phyloP scores from a whole-genome alignment of 2,797 vertebrate species.

The Enteromius anoplus region DNA sequence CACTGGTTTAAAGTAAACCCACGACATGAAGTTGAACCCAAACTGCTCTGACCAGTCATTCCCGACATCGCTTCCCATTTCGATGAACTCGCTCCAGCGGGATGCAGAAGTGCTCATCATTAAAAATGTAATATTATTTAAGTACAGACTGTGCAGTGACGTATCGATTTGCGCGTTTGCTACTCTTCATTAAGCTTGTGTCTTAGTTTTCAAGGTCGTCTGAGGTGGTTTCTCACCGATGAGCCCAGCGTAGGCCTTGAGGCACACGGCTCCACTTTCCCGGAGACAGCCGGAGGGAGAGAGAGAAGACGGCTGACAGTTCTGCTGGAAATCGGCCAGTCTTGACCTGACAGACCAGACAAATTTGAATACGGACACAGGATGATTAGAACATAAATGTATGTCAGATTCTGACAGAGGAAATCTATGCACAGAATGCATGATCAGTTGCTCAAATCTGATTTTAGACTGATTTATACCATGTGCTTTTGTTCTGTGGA shows the following conservation, averaged over 20 bases:
- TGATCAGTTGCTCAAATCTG: background rate
- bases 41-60: background rate
- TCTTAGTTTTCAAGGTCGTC: conserved; percentile 8
- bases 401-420: conserved; percentile 24
- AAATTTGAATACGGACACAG: conserved; percentile 22
- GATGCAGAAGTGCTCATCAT: conserved; percentile 22
- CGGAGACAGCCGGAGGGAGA: conserved; percentile 80
- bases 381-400: conserved; percentile 17
- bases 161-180: conserved; percentile 35
- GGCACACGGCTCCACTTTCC: conserved; percentile 82
- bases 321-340: conserved; percentile 91
- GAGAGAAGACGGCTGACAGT: conserved; percentile 82
- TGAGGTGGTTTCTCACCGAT: conserved; percentile 81
- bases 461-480: background rate
- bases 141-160: conserved; percentile 33
- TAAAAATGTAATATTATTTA: conserved; percentile 49
- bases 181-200: conserved; percentile 27
- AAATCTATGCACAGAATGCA: background rate
- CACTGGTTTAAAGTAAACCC: conserved; percentile 36
- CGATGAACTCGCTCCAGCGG: conserved; percentile 13
- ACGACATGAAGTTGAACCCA: conserved; percentile 23
- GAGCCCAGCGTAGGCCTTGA: conserved; percentile 91
- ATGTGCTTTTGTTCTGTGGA: background rate
- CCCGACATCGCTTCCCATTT: background rate
- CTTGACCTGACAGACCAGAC: conserved; percentile 81